Conservation (phyloP, 2,888 invertebrate species). For the Hirtodrosophila histrioides region DNA sequence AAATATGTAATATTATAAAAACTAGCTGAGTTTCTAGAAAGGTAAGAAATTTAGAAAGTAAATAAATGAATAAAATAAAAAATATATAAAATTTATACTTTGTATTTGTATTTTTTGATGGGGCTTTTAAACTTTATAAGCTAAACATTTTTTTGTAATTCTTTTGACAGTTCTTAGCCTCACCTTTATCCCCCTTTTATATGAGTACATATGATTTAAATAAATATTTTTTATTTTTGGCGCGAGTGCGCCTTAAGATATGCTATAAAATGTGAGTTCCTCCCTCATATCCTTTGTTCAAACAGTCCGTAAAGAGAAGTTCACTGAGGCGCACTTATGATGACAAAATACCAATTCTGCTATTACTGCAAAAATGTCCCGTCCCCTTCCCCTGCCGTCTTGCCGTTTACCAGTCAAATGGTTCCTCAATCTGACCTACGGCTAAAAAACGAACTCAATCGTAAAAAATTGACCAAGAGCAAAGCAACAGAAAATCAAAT, state of each 20-base stretch:
- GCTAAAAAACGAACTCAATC: constrained; percentile 50
- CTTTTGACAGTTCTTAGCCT: no score
- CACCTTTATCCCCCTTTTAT: no score
- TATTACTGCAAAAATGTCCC: neutral
- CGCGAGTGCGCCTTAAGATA: no score
- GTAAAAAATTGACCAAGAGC: constrained; percentile 49
- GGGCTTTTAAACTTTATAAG: no score
- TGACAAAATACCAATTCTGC: constrained; percentile 26
- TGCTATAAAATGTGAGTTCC: neutral
- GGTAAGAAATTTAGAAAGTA: neutral
- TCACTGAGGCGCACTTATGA: constrained; percentile 52
- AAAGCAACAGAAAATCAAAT: constrained; percentile 47
- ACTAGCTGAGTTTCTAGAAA: no score
- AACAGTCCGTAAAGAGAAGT: constrained; percentile 40
- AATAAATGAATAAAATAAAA: no score
- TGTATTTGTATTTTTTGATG: no score
- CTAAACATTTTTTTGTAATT: no score
- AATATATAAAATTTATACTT: no score
- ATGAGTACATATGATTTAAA: no score
- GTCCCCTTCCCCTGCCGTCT: neutral
- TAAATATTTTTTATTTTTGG: no score
- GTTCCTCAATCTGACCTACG: constrained; percentile 42
- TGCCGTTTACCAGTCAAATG: constrained; percentile 21
- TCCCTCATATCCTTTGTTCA: constrained; percentile 3
- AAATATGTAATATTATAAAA: neutral